Evolutionary conservation across 2,888 invertebrate genomes (phyloP), one percentile per base, ranked within the genome.

Genomic region (Mycalesis mineus): DNA sequence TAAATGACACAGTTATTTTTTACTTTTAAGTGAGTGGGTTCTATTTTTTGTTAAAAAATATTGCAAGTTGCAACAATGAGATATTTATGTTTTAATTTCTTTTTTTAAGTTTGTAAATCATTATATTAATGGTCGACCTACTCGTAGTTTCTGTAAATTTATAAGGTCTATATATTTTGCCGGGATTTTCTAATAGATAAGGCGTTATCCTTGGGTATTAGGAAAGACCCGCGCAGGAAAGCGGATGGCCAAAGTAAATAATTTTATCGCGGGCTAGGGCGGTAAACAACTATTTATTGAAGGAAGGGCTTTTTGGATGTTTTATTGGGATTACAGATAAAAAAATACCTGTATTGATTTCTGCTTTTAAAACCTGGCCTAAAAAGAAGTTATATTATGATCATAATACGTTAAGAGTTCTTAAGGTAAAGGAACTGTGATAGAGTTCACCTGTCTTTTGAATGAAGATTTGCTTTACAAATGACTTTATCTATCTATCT

Each of bases 171-270:
- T 60, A 60, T 57, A 60, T 65, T 63, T 61, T 45, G 61, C 56
- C 48, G 37, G 62, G 63, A 54, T 60, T 60, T 64, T 58, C 56
- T 62, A 58, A 42, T 58, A 62, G 59, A 62, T 62, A 59, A 62
- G 53, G 56, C 49, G 57, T 57, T 59, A 57, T 62, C 61, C 61
- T 50, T 39, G 45, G 53, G 44, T 28, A 49, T 53, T 49, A 41
- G 33, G 59, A 9, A 45, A 56, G 51, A 29, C 36, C 37, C 45
- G 31, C 53, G 48, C 48, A 49, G 42, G 58, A 57, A 56, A 52
- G 53, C 15, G 61, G 50, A 50, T 55, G 31, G 22, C 42, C 40
- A 53, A 49, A 56, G 50, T 54, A 59, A 57, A 62, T 59, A 54
- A 56, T 59, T 54, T 62, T 62, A 56, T 61, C 51, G 39, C 15